phyloP scores from a whole-genome alignment of 2,888 invertebrate species.

The Drosophila anceps region DNA sequence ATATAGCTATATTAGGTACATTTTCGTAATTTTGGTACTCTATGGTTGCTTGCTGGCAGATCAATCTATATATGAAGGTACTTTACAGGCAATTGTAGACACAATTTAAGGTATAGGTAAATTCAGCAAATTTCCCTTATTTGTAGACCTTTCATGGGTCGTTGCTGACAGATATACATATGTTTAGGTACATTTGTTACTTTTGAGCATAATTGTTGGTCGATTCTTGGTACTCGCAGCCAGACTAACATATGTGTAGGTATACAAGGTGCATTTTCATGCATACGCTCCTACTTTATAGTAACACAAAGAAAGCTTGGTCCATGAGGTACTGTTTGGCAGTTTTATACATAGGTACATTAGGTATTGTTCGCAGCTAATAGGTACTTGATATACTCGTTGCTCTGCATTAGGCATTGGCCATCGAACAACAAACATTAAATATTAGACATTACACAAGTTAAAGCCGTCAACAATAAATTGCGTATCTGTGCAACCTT shows the following conservation, averaged over 20 bases:
- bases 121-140: not conserved
- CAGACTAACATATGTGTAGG: not conserved
- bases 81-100: not conserved
- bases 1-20: not conserved
- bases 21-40: not conserved
- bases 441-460: conserved; percentile 50
- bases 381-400: not conserved
- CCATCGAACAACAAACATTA: conserved; percentile 22
- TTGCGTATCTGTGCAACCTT: conserved; percentile 70
- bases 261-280: not conserved
- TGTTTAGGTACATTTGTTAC: too few species aligned
- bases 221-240: too few species aligned
- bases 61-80: too few species aligned
- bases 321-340: too few species aligned
- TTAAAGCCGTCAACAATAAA: conserved; percentile 46
- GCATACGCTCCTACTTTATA: too few species aligned
- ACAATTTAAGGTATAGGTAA: not conserved
- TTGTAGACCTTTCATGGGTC: too few species aligned
- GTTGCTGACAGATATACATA: too few species aligned
- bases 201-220: too few species aligned
- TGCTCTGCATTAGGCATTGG: conserved; percentile 25
- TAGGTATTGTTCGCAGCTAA: not conserved
- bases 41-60: too few species aligned
- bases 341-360: not conserved
- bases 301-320: not conserved